Evolutionary conservation across 2,113 vertebrate species (phyloP), one percentile per base, ranked within the genome.

Genomic region (Pachypanchax playfairii): DNA sequence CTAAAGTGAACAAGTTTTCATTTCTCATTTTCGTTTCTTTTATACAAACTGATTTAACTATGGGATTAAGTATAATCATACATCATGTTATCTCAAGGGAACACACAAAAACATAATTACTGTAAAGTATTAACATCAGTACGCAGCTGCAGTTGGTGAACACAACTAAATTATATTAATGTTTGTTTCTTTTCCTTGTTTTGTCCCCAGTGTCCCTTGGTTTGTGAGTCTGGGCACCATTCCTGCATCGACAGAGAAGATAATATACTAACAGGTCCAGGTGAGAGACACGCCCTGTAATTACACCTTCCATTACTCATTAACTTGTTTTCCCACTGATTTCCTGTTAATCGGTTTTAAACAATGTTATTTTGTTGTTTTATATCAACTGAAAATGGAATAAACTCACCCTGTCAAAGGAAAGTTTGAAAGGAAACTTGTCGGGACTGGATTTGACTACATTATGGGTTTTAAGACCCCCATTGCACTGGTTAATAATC

Each of bases 221-320:
- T 95, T 43, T 96, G 80, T 82, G 96, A 97, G 56, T 93, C 93
- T 76, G 84, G 82, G 4, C 88, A 90, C 22, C 85, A 92, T 22
- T 91, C 84, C 43, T 28, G 86, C 55, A 87, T 80, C 4, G 88
- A 92, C 43, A 93, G 91, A 84, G 96, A 96, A 78, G 93, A 88
- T 71, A 85, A 90, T 39, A 93, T 92, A n/a, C 92, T 94, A 28
- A 87, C 98, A 80, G 96, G 93, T 22, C 90, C 95, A 69, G 95
- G 97, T 99, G 91, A 53, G 88, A 75, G 21, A 56, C 31, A 52
- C 35, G 42, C 21, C 46, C 20, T 68, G 21, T 42, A 33, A 35
- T 68, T 65, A 56, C 13, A 35, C 7, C 38, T 29, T 63, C 60
- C 25, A 46, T 31, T 47, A 18, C 54, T 28, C 17, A 56, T 38